Evolutionary conservation across 2,888 invertebrate genomes (phyloP).

Genomic region (Himalopsyche tibetana): DNA sequence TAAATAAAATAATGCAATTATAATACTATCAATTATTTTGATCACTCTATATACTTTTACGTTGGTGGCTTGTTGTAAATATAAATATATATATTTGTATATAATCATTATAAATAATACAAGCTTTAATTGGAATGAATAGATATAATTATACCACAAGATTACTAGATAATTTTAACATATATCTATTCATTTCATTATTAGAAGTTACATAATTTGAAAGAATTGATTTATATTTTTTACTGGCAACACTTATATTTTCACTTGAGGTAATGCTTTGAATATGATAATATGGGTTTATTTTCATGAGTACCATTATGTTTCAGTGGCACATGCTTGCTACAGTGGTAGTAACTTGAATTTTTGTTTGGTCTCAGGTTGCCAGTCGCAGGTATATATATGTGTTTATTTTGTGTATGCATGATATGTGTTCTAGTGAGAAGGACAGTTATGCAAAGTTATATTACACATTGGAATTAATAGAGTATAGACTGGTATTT

Average conservation of each 20-base stretch:
- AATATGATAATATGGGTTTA: neutral
- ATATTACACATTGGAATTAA: neutral
- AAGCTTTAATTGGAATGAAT: neutral
- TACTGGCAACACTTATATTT: too few species aligned
- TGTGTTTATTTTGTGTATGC: neutral
- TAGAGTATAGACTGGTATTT: too few species aligned
- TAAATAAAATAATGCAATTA: too few species aligned
- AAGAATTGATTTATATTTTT: neutral
- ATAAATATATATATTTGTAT: neutral
- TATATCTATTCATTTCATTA: neutral
- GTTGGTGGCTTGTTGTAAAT: neutral
- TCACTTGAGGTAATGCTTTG: neutral
- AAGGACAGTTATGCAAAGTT: neutral
- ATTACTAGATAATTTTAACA: neutral
- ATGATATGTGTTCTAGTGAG: neutral
- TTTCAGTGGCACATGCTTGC: conserved; percentile 3
- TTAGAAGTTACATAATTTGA: neutral
- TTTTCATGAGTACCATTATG: neutral
- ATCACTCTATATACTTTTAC: conserved; percentile 5
- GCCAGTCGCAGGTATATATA: neutral
- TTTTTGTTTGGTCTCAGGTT: neutral
- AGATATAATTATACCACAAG: neutral
- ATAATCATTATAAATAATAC: conserved; percentile 3
- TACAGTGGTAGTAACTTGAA: neutral
- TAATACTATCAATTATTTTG: too few species aligned